Evolutionary conservation across 2,113 vertebrate genomes (phyloP).

Genomic region (Anarhynchus alexandrinus): DNA sequence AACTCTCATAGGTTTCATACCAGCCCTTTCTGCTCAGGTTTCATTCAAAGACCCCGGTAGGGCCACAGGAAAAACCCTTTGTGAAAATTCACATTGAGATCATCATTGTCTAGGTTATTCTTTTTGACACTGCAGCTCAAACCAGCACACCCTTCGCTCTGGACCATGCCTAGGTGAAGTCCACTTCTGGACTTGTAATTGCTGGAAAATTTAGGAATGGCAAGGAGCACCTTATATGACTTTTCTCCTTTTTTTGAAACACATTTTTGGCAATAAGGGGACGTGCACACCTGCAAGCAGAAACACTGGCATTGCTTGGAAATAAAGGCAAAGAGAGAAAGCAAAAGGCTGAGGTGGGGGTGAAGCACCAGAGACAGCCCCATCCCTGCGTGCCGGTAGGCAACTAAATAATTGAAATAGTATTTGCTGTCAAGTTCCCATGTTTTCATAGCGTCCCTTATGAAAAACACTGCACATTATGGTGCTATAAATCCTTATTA

Average conservation of each 20-base stretch:
- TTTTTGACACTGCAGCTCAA: neutral
- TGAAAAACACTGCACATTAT: neutral
- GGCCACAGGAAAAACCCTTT: neutral
- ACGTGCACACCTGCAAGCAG: neutral
- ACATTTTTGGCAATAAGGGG: neutral
- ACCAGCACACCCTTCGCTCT: neutral
- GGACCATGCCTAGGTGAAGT: neutral
- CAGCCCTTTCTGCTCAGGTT: neutral
- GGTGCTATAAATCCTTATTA: constrained; percentile 53
- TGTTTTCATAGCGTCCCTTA: constrained; percentile 4
- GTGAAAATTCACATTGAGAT: neutral
- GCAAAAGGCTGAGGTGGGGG: neutral
- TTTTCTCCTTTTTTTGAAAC: neutral
- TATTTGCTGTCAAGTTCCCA: neutral
- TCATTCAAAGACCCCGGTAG: neutral
- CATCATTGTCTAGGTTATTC: neutral
- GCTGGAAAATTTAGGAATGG: neutral
- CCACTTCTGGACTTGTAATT: neutral
- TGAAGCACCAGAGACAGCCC: neutral
- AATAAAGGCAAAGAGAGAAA: neutral
- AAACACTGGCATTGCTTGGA: neutral
- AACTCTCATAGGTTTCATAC: neutral
- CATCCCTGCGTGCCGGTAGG: neutral
- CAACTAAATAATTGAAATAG: neutral
- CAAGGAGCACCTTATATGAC: neutral